Evolutionary conservation across 1,140 invertebrate genomes (phyloP).

Genomic region (Drosophila pectinifera): DNA sequence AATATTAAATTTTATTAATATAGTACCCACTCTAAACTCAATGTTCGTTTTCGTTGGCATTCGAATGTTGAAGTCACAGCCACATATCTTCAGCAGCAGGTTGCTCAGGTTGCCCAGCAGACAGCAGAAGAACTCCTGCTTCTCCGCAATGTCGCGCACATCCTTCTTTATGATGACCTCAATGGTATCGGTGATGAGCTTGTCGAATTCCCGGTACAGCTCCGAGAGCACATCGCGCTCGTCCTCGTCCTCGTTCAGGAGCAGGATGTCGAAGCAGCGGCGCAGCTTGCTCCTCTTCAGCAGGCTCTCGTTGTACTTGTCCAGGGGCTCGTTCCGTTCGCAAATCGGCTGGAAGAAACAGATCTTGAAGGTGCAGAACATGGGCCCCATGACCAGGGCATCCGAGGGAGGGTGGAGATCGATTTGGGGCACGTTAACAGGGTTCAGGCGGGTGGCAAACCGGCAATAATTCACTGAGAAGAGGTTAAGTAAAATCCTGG

Average conservation of each 20-base stretch:
- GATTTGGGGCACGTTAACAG: neutral
- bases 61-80: constrained; percentile 64
- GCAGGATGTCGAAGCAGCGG: constrained; percentile 23
- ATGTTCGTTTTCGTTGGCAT: constrained; percentile 64
- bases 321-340: constrained; percentile 38
- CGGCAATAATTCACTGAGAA: constrained; percentile 54
- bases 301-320: constrained; percentile 48
- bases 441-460: constrained; percentile 33
- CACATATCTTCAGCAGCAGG: constrained; percentile 60
- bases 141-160: constrained; percentile 22
- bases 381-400: neutral
- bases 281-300: constrained; percentile 32
- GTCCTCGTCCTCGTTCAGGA: constrained; percentile 2
- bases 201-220: constrained; percentile 56
- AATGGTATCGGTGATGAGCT: constrained; percentile 56
- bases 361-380: constrained; percentile 62
- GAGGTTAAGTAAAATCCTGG: too few relatives aligned
- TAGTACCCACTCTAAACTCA: constrained; percentile 61
- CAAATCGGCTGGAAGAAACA: constrained; percentile 64
- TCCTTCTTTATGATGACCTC: constrained; percentile 45
- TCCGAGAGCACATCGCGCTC: constrained; percentile 28
- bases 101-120: constrained; percentile 56
- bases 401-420: neutral
- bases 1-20: too few relatives aligned
- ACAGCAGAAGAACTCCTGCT: constrained; percentile 57